These are phyloP conservation scores for Catharus minimus DNA, from an alignment of 2,113 vertebrate species.

Conservation along the genomic window DNA sequence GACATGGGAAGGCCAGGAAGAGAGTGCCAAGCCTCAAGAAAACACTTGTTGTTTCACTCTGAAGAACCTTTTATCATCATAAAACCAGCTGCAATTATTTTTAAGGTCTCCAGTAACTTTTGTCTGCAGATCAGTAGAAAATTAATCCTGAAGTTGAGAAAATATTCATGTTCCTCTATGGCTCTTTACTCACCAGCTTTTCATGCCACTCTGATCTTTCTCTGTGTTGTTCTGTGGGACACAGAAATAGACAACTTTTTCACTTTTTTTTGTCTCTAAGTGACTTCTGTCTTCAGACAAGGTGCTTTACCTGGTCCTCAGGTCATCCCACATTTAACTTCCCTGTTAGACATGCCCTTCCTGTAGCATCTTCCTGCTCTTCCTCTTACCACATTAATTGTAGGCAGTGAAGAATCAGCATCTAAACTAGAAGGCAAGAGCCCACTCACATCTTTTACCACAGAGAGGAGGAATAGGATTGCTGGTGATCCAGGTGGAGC, in stretches of 20 bases:
- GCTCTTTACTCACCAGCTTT: not conserved
- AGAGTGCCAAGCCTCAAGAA: not conserved
- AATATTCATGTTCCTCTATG: not conserved
- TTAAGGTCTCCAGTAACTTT: not conserved
- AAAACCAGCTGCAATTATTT: not conserved
- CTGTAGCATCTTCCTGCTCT: not conserved
- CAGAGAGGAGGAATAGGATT: not conserved
- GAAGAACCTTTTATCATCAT: not conserved
- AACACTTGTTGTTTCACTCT: not conserved
- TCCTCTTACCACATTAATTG: not conserved
- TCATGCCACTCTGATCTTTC: not conserved
- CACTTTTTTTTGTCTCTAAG: not conserved
- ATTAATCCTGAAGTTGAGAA: not conserved
- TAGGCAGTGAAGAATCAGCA: not conserved
- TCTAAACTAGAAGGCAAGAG: not conserved
- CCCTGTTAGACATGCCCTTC: not conserved
- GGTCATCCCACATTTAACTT: not conserved
- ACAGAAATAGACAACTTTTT: not conserved
- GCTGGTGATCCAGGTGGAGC: not conserved
- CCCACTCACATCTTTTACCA: not conserved
- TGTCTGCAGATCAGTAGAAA: not conserved
- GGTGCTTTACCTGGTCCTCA: not conserved
- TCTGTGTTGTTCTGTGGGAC: not conserved
- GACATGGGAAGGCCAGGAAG: not conserved
- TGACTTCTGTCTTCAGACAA: not conserved